phyloP scores from a whole-genome alignment of 1,140 invertebrate species.

The Drosophila pruinosa region DNA sequence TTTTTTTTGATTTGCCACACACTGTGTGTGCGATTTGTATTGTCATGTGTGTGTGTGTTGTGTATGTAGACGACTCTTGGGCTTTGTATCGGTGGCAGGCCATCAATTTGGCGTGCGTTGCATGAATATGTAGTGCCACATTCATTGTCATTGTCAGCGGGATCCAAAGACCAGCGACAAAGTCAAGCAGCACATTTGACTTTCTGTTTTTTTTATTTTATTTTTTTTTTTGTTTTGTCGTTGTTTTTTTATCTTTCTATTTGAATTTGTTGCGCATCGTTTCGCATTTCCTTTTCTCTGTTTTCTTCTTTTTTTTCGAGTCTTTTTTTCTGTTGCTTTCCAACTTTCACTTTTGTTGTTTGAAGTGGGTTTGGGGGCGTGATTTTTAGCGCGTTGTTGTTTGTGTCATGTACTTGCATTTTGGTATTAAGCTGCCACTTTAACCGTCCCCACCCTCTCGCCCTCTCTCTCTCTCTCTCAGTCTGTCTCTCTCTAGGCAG shows the following conservation, averaged over 20 bases:
- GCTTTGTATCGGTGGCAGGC: slow-evolving; percentile 13
- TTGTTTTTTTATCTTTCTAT: slow-evolving; percentile 62
- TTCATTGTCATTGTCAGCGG: slow-evolving; percentile 35
- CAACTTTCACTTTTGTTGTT: neutral
- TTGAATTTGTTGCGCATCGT: slow-evolving; percentile 73
- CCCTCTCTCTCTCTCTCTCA: neutral
- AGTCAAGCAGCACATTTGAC: slow-evolving; percentile 56
- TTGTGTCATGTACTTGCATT: slow-evolving; percentile 28
- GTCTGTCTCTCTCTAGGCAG: too few species aligned
- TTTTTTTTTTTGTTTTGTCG: slow-evolving; percentile 14
- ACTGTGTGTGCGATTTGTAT: neutral
- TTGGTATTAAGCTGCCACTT: slow-evolving; percentile 45
- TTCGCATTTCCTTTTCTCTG: slow-evolving; percentile 35
- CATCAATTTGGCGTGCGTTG: slow-evolving; percentile 29
- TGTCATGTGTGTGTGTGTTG: neutral
- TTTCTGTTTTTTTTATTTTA: neutral
- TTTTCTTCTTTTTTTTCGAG: neutral
- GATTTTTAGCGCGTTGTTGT: slow-evolving; percentile 42
- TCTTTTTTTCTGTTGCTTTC: neutral
- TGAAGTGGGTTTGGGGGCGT: slow-evolving; percentile 19
- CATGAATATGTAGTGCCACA: slow-evolving; percentile 39
- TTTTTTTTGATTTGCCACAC: neutral
- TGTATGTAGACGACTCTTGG: neutral
- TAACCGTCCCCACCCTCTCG: neutral
- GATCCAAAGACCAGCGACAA: neutral